A percentile compares a stretch with the other conserved stretches of the same genome.
Conservation (phyloP, 2,888 invertebrate genomes). For the Lepidochitona cinerea region DNA sequence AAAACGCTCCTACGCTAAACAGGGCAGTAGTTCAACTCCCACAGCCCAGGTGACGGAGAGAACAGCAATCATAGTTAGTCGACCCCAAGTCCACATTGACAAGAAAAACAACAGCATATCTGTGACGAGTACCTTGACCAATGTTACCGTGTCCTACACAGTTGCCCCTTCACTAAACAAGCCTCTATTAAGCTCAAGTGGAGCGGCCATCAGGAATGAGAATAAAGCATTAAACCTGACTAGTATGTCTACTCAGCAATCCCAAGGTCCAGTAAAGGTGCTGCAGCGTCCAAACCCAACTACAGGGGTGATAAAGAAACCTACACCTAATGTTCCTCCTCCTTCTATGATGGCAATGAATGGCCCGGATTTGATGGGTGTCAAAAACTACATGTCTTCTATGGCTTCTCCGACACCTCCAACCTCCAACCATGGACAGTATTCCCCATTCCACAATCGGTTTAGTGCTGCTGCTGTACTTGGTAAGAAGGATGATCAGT, state of each 20-base stretch:
- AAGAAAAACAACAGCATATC: slow-evolving; percentile 35
- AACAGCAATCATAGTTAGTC: slow-evolving; percentile 30
- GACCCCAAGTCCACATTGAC: slow-evolving; percentile 66
- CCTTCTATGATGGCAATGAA: neutral
- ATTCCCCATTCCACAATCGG: slow-evolving; percentile 88
- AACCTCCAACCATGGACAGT: slow-evolving; percentile 77
- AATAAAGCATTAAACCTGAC: neutral
- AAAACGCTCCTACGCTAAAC: neutral
- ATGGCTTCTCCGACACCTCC: slow-evolving; percentile 1
- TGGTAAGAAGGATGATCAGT: slow-evolving; percentile 59
- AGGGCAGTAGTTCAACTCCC: neutral
- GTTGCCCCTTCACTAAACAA: slow-evolving; percentile 11
- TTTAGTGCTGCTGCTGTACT: slow-evolving; percentile 76
- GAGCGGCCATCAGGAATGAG: neutral
- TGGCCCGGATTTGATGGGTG: neutral
- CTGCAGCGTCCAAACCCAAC: slow-evolving; percentile 14
- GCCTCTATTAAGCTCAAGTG: slow-evolving; percentile 10
- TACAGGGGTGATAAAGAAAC: neutral
- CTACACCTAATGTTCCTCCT: neutral
- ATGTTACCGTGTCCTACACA: slow-evolving; percentile 32
- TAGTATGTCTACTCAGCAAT: neutral
- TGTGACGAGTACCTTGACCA: slow-evolving; percentile 26
- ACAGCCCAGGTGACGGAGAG: neutral
- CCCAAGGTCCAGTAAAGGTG: slow-evolving; percentile 13
- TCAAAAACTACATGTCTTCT: neutral